These are phyloP conservation scores for Acanthaster planci DNA, from an alignment of 35 echinoderm and acorn worm species.

Conservation along the genomic window DNA sequence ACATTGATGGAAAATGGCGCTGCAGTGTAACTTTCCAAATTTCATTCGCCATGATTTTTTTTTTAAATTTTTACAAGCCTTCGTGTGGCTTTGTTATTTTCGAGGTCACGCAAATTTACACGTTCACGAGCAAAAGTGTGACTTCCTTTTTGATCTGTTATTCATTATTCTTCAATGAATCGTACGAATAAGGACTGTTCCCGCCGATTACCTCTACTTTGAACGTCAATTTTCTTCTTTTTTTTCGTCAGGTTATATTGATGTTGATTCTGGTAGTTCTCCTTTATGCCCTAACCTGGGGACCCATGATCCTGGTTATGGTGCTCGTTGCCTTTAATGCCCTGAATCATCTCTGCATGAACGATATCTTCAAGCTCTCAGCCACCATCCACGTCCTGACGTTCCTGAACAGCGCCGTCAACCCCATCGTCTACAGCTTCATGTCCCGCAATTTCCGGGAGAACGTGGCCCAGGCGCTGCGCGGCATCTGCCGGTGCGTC, in stretches of 20 bases:
- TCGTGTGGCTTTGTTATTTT: no score
- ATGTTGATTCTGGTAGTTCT: conserved; percentile 58
- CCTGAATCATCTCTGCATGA: background rate
- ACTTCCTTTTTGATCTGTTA: no score
- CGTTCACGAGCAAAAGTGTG: no score
- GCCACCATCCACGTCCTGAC: conserved; percentile 39
- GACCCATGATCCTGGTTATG: conserved; percentile 42
- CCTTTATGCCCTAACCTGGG: conserved; percentile 75
- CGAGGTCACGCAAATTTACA: no score
- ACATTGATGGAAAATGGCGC: no score
- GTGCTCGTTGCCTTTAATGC: conserved; percentile 20
- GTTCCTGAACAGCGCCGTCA: conserved; percentile 72
- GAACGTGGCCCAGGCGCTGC: conserved; percentile 40
- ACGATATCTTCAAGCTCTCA: conserved; percentile 20
- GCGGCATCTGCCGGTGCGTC: conserved; percentile 8
- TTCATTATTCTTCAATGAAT: no score
- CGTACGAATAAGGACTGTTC: no score
- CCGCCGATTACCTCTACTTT: no score
- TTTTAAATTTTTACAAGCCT: no score
- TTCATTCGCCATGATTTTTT: no score
- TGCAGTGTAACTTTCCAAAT: no score
- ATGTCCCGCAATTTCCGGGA: conserved; percentile 86
- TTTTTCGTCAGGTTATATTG: conserved; percentile 64
- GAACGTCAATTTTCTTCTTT: conserved; percentile 35
- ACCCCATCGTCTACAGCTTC: conserved; percentile 84